Base-by-base conservation (phyloP, 2,797 vertebrate genomes). In the Poeciliopsis paucimaculata region DNA sequence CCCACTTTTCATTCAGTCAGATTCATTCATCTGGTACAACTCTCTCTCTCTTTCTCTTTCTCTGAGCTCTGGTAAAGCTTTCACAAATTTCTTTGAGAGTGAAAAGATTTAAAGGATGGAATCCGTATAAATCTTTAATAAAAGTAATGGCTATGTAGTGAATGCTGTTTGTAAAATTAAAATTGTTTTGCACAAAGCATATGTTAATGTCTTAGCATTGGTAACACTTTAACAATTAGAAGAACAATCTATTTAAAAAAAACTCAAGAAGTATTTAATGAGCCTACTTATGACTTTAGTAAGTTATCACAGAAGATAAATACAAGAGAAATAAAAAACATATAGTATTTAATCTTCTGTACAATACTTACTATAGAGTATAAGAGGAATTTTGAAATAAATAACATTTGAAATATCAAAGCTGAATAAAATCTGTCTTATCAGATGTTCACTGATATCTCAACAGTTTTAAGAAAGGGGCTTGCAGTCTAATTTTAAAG, bases 1-100 rank as follows among this genome's bases (percentile, higher is more conserved):
- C 83, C 45, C 79, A 75, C 74, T 82, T 78, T 87, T 86, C 88
- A 90, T 89, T 92, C 81, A 90, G 68, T 81, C 66, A 49, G 77
- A 72, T 89, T 86, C 84, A 90, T 90, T 90, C 81, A 88, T 89
- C 79, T 81, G 77, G 39, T 75, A n/a, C 9, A 41, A 23, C 4
- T 23, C 4, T 41, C 8, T 66, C 8, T 68, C 31, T 66, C 62
- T 62, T 12, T 64, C 47, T 23, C 62, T n/a, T n/a, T 68, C 64
- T 68, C 34, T 68, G 23, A 43, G 36, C 66, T 43, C 39, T 70
- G 66, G 36, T 36, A n/a, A n/a, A 70, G 66, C 39, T 43, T 70
- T 77, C 43, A 51, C 41, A 53, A 28, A 72, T 28, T 72, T 39
- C 31, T 49, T 81, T 72, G 53, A 15, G 41, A 77, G 20, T 70